A percentile compares a stretch with the other conserved stretches of the same genome.
phyloP scores from a whole-genome alignment of 2,113 vertebrate genomes.

The crab-eating macaque (Macaca fascicularis) region T2T-MFA8v1.1 NC_088384.1:68444501-68445000 shows the following conservation, averaged over 20 bases:
- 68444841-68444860: too few species aligned
- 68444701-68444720: not conserved
- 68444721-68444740: not conserved
- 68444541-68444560: not conserved
- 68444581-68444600: not conserved
- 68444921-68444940: too few species aligned
- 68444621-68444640: not conserved
- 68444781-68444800: too few species aligned
- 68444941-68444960: too few species aligned
- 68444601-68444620: not conserved
- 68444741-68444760: rapidly evolving
- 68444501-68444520: not conserved
- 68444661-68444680: not conserved
- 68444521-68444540: not conserved
- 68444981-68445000: too few species aligned
- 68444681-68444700: not conserved
- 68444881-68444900: too few species aligned
- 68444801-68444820: too few species aligned
- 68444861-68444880: too few species aligned
- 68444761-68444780: too few species aligned
- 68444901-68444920: too few species aligned
- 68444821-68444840: too few species aligned
- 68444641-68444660: not conserved
- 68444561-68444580: not conserved
- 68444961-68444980: too few species aligned